Percentiles rank a stretch among this genome's conserved stretches.
These are phyloP conservation scores for Macrosoma leucophasiata DNA, from an alignment of 2,888 invertebrate genomes.

Conservation along the genomic window DNA sequence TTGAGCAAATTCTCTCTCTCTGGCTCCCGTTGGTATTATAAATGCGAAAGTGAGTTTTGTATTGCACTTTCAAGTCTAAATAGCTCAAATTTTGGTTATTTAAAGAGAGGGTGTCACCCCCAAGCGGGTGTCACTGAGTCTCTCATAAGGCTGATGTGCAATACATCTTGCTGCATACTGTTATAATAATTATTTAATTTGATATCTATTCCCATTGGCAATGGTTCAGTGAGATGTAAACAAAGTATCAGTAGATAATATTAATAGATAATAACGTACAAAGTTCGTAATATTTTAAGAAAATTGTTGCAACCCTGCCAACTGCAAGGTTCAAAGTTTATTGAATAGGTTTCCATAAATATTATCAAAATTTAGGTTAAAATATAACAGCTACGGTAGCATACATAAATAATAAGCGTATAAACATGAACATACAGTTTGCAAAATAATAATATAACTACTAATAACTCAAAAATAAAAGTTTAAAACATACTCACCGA, in stretches of 20 bases:
- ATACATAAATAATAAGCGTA: not conserved
- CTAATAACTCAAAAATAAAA: slow-evolving; percentile 17
- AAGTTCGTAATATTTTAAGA: slow-evolving; percentile 3
- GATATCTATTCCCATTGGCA: not conserved
- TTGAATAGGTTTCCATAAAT: no score
- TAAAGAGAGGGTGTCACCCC: no score
- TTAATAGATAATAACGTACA: not conserved
- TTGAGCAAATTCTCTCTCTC: no score
- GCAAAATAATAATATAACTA: slow-evolving; percentile 14
- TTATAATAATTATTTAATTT: not conserved
- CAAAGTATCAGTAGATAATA: not conserved
- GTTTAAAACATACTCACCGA: slow-evolving; percentile 43
- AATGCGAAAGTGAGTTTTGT: no score
- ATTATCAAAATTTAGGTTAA: no score
- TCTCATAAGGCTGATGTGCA: no score
- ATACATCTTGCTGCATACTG: not conserved
- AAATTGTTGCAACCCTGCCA: slow-evolving; percentile 21
- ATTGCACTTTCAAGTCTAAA: no score
- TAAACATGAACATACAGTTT: not conserved
- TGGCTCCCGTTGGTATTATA: no score
- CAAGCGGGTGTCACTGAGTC: no score
- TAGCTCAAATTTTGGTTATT: no score
- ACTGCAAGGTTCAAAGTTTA: slow-evolving; percentile 32
- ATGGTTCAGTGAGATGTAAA: not conserved
- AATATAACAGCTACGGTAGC: no score